A percentile compares a stretch with the other conserved stretches of the same genome.
Conservation (phyloP, 2,888 invertebrate genomes). For the Dinocampus coccinellae region DNA sequence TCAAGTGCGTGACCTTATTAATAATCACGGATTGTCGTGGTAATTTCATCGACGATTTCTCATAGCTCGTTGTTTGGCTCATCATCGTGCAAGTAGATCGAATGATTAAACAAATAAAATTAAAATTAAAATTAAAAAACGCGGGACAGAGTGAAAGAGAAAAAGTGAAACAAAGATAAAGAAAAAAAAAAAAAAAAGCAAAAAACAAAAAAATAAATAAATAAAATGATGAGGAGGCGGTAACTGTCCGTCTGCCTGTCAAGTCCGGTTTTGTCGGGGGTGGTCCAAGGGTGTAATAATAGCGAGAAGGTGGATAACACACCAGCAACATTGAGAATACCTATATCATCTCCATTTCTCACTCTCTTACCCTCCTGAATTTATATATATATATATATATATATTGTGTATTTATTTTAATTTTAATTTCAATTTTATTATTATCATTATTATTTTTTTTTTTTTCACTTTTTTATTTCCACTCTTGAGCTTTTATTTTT, state of each 20-base stretch:
- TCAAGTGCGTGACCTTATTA: conserved; percentile 46
- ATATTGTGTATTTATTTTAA: conserved; percentile 3
- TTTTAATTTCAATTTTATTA: too few species aligned
- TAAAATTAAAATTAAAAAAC: too few species aligned
- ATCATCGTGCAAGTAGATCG: conserved; percentile 16
- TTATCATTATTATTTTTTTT: not conserved
- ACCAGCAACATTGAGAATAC: conserved; percentile 23
- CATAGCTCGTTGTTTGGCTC: conserved; percentile 24
- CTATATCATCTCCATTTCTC: not conserved
- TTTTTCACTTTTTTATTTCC: not conserved
- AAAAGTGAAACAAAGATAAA: not conserved
- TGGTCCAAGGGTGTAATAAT: conserved; percentile 59
- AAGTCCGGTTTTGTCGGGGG: conserved; percentile 49
- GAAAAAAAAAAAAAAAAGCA: not conserved
- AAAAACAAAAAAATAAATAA: too few species aligned
- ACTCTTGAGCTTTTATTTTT: not conserved
- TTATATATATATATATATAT: too few species aligned
- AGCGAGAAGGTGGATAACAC: conserved; percentile 54
- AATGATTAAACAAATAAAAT: too few species aligned
- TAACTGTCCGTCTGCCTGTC: conserved; percentile 39
- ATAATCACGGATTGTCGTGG: conserved; percentile 47
- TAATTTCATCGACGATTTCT: conserved; percentile 32
- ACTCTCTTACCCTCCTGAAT: not conserved
- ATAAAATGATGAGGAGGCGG: conserved; percentile 39
- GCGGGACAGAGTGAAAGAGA: too few species aligned